Base-by-base conservation (phyloP, 2,113 vertebrate genomes). In the Sinocyclocheilus anshuiensis region DNA sequence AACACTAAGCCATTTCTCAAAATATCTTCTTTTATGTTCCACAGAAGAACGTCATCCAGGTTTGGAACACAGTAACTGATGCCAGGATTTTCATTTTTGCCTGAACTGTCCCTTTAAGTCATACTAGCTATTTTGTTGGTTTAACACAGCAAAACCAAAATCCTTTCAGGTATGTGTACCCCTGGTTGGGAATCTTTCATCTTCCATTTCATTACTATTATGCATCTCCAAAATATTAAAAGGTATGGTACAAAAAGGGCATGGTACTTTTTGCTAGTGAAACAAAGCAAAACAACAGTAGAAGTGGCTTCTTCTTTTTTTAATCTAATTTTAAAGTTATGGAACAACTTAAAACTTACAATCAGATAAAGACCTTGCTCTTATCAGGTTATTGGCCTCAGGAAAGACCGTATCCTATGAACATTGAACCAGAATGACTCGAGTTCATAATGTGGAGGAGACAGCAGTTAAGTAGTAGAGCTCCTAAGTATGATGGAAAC, bases 311-410 rank as follows among this genome's bases (percentile, higher is more conserved):
- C n/a, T 26, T 33, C 33, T 36, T 65, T 71, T 75, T 36, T 63
- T 71, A 84, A 84, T 79, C 39, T 36, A 69, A 81, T 86, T 61
- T 65, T 55, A 50, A 81, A 50, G 59, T 67, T 75, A 42, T 22
- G 57, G 13, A 81, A 86, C 77, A 75, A 53, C 8, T 63, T 65
- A 59, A 50, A 69, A 82, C 69, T 79, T 67, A 59, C 12, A 74
- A 29, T 61, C 15, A 42, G 4, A 82, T 42, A 75, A 87, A 59
- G 20, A 26, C n/a, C 59, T 76, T 13, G n/a, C 59, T 71, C 36
- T 69, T 55, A 81, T 87, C 71, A 39, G 7, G 48, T 83, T 89
- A 87, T 63, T 63, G 81, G 48, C 24, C 80, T 63, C 8, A 45
- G 77, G 50, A 83, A 74, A 59, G 59, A 72, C 67, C 36, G 57